Evolutionary conservation across 2,113 vertebrate genomes (phyloP).

Genomic region (Podarcis muralis): DNA sequence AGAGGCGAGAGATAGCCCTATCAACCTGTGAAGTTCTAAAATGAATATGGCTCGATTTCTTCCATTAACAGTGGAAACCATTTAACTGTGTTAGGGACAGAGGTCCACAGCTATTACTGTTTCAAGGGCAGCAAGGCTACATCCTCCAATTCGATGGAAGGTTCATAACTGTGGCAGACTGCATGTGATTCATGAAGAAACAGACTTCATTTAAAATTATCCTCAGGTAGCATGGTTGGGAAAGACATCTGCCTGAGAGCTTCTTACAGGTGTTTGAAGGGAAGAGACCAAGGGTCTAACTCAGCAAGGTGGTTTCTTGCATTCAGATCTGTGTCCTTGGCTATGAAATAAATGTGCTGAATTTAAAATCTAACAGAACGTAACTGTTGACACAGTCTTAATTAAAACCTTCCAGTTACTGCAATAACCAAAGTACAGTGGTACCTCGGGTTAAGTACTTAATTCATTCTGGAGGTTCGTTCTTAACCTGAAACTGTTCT

Average conservation of each 20-base stretch:
- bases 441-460: no score
- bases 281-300: background rate
- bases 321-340: background rate
- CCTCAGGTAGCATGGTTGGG: background rate
- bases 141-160: slow-evolving; percentile 28
- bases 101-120: slow-evolving; percentile 12
- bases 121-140: slow-evolving; percentile 32
- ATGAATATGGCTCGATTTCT: slow-evolving; percentile 20
- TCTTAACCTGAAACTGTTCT: no score
- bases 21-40: background rate
- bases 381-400: slow-evolving; percentile 14
- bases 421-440: slow-evolving; percentile 12
- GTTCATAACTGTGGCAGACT: no score
- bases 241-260: background rate
- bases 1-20: background rate
- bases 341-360: background rate
- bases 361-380: background rate
- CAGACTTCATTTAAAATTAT: background rate
- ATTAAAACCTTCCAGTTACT: background rate
- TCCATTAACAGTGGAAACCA: slow-evolving; percentile 19
- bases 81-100: slow-evolving; percentile 25
- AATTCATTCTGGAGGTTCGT: no score
- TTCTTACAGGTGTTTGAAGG: background rate
- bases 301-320: background rate
- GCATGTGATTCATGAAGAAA: no score